Evolutionary conservation across 2,797 vertebrate species (phyloP), one percentile per base, ranked within the genome.

Genomic region (Mastacembelus armatus): DNA sequence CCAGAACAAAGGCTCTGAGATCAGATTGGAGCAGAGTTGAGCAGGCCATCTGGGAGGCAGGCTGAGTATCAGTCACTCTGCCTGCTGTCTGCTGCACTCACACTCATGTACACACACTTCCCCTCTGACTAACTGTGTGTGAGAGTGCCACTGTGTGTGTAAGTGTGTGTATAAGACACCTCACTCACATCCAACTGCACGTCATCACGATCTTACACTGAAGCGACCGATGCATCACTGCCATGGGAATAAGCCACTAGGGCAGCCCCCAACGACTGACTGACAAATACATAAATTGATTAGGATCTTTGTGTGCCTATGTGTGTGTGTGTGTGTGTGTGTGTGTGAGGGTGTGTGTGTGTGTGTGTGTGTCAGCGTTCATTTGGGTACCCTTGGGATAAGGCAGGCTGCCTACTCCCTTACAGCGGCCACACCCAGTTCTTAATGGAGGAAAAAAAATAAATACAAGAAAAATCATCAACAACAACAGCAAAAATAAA

Each of bases 391-490:
- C 60, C 68, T 58, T 74, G 74, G 82, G 86, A 80, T 4, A 21
- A 59, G 63, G 56, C 49, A 55, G 3, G 30, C 68, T 84, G 81
- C 81, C 73, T 80, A 49, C 57, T 71, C 54, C 79, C 88, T 82
- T 79, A 85, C 65, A 80, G 80, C 51, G 87, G 93, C 96, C 97
- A 96, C 96, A 95, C 97, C 97, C 95, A 92, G 90, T 87, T 95
- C 90, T 95, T 96, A 96, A 96, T 95, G 93, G 78, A 90, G 90
- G 91, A 91, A 89, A 92, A 93, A 91, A 92, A 81, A 69, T 77
- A 38, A 68, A 49, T 16, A 56, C 32, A 33, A 61, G 57, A 69
- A 77, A 42, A 40, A 78, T 78, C 49, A 90, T 78, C 79, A 91
- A 84, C 84, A 87, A 83, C 74, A 84, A 58, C 52, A 77, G 45